A percentile compares a stretch with the other conserved stretches of the same genome.
phyloP scores from a whole-genome alignment of 2,797 vertebrate species.

The Cyprinodon diabolis region DNA sequence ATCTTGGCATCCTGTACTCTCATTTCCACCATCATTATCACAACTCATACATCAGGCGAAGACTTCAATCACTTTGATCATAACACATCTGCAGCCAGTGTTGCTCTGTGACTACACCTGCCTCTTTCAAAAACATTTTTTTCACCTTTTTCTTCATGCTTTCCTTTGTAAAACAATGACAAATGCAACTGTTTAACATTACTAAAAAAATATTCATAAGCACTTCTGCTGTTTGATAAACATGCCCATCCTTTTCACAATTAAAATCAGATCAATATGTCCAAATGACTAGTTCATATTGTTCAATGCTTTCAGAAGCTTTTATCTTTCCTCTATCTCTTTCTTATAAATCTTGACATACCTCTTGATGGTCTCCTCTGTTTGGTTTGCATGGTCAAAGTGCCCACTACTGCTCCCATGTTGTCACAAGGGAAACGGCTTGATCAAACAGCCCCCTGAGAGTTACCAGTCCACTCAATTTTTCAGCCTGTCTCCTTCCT shows the following conservation, averaged over 20 bases:
- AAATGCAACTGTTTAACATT: not conserved
- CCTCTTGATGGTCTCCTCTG: conserved; percentile 95
- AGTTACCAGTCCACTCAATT: conserved; percentile 48
- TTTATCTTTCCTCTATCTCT: conserved; percentile 38
- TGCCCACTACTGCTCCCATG: conserved; percentile 99
- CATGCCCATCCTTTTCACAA: not conserved
- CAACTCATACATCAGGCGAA: not conserved
- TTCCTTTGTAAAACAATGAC: not conserved
- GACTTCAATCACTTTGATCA: not conserved
- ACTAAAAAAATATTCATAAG: conserved; percentile 2
- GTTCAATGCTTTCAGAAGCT: conserved; percentile 1
- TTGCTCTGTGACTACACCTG: not conserved
- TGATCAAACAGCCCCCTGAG: conserved; percentile 63
- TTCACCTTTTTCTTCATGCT: not conserved
- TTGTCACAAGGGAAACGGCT: conserved; percentile 77
- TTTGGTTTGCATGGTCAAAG: conserved; percentile 97
- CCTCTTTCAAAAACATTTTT: not conserved
- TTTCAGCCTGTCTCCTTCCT: conserved; percentile 38
- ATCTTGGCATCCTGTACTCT: conserved; percentile 28
- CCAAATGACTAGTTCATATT: not conserved
- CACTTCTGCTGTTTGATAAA: not conserved
- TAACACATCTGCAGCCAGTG: conserved; percentile 18
- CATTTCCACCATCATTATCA: conserved; percentile 21
- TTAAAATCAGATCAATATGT: not conserved
- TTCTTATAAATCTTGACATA: conserved; percentile 74